Evolutionary conservation across 92 coral and sea anemone species (phyloP), one percentile per base, ranked within the genome.

Genomic region (Epizoanthus ramosus): DNA sequence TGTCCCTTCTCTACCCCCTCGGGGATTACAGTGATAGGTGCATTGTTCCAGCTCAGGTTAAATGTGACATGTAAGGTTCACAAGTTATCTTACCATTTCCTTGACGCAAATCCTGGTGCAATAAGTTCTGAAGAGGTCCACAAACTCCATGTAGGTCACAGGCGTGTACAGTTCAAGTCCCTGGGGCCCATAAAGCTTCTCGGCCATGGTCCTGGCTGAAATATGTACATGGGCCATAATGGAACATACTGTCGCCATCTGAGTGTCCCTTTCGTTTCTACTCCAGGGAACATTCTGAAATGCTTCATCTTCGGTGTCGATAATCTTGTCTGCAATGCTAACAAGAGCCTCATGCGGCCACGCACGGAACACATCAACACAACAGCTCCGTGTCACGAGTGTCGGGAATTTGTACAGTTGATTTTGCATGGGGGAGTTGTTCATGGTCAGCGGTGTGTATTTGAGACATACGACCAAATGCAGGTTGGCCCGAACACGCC

Each of bases 201-300:
- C 88, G 16, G 86, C 88, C 98, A 90, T 89, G 28, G 80, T 56
- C 63, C 95, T 75, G 6, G 98, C 84, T 24, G 99, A 94, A 37
- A 91, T 74, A 66, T 97, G 98, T 6, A 94, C 94, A 37, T 94
- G 94, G 5, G 99, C 92, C 99, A 97, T 97, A 28, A 94, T 87
- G 17, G 98, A 92, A 50, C 95, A 91, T 23, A 97, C 65, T 24
- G 98, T 84, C 25, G 85, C 92, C n/a, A 79, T 61, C 57, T 90
- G 90, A 0, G 79, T 35, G 23, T 90, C 89, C 73, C 80, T 79
- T 10, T 91, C 95, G n/a, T 85, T 74, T 64, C 74, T 80, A 41
- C 83, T 87, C 86, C 92, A 80, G 1, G 95, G 89, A 23, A 91
- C 86, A 8, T 15, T 71, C 58, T 57, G 25, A 45, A 92, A 80